Evolutionary conservation across 2,797 vertebrate genomes (phyloP), one percentile per base, ranked within the genome.

Genomic region (Anabas testudineus): DNA sequence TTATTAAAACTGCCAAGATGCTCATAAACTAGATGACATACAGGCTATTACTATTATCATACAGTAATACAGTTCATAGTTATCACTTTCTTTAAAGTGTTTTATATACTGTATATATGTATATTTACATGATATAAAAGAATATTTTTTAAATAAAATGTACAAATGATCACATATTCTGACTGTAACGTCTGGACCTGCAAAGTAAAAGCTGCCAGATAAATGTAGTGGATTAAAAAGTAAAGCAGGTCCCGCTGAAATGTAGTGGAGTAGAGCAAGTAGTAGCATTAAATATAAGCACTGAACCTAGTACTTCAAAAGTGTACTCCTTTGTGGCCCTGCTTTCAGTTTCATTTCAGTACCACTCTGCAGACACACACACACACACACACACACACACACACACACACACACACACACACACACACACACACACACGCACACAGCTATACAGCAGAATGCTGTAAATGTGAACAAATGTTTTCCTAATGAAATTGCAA

Each of bases 401-500:
- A n/a, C n/a, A 26, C 26, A 26, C 26, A 26, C 26, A 26, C 26
- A 26, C 26, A 26, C 3, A 26, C n/a, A n/a, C n/a, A n/a, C n/a
- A n/a, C n/a, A n/a, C 81, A 26, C 26, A 26, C 26, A 26, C 26
- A 26, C 26, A 26, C 26, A 26, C 3, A 26, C n/a, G n/a, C n/a
- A n/a, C n/a, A n/a, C n/a, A n/a, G n/a, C n/a, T 54, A 62, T 16
- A 68, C 26, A 57, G 43, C 18, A 68, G 30, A 60, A 41, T 12
- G 8, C 57, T 42, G 43, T 21, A 64, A 77, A 83, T 55, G 55
- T 3, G 54, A 67, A 66, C 56, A 79, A 81, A 84, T 74, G 77
- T 67, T 71, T 75, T 43, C 56, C 41, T 74, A 81, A 78, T 86
- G 65, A 87, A 86, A 88, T 71, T 76, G 55, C 54, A 76, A 73